Evolutionary conservation across 2,888 invertebrate species (phyloP).

Genomic region (Rutpela maculata): DNA sequence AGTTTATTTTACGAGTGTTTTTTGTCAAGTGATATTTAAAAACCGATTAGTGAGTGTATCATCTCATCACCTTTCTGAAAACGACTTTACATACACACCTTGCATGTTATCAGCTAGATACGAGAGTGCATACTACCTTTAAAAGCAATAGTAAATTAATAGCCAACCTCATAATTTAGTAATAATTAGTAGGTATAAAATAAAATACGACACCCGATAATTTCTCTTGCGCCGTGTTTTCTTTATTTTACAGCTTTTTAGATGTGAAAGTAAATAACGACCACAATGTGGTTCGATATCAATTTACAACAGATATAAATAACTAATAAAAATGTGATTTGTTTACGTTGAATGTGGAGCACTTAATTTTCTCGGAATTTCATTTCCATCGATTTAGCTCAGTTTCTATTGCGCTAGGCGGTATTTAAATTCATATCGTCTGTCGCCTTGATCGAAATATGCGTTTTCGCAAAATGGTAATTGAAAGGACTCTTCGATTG

Average conservation of each 20-base stretch:
- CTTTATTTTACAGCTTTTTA: slow-evolving; percentile 21
- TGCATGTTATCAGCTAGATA: neutral
- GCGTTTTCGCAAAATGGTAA: no score
- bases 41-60: no score
- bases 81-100: neutral
- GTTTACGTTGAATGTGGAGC: slow-evolving; percentile 29
- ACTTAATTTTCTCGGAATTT: slow-evolving; percentile 26
- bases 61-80: neutral
- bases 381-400: slow-evolving; percentile 1
- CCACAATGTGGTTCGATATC: slow-evolving; percentile 22
- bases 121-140: neutral
- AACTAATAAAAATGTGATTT: slow-evolving; percentile 28
- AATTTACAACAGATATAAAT: slow-evolving; percentile 19
- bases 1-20: neutral
- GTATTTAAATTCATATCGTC: neutral
- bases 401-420: neutral
- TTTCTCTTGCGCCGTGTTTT: slow-evolving; percentile 12
- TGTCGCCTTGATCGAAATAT: no score
- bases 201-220: neutral
- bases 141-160: neutral
- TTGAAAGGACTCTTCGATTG: no score
- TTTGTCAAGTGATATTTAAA: neutral
- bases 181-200: slow-evolving; percentile 21
- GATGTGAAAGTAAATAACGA: slow-evolving; percentile 30
- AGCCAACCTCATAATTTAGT: neutral